Base-by-base conservation (phyloP, 2,113 vertebrate genomes). In the Mungos mungo region DNA sequence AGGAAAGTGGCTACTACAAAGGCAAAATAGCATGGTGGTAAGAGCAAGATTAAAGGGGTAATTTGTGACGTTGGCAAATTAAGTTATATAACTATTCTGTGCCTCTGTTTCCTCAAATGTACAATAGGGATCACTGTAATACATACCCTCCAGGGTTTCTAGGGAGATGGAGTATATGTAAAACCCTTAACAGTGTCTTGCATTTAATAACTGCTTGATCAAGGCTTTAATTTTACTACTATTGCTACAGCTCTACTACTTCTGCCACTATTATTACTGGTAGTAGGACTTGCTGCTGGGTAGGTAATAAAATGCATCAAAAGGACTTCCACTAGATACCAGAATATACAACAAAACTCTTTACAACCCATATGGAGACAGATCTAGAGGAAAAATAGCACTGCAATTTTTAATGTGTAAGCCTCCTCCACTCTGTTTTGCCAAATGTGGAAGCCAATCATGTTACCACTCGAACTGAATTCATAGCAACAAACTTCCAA, bases 31-130 rank as follows among this genome's bases (percentile, higher is more conserved):
- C 41, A 72, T 3, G 50, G 52, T 68, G 74, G 63, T 16, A 74
- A 25, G 47, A 50, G n/a, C 16, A 68, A 85, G 54, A 69, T 16
- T 41, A 11, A 38, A n/a, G 12, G 72, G 18, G 60, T 94, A 82
- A 86, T 60, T 0, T 60, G 33, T 88, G 19, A 76, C 18, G 11
- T 31, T 31, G 31, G 15, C 45, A 90, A 77, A 15, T 45, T 57
- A 47, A 85, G 57, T 65, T 74, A 69, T 10, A 23, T 10, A 92
- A 74, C 60, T 4, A 50, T 35, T n/a, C 50, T 12, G 19, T 74
- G 29, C 54, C 94, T 96, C 57, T 7, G 69, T 96, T 89, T 93
- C 90, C 90, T 84, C 38, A 63, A 68, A 15, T 90, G 29, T 23
- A 88, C 77, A 96, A 84, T 10, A 85, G 63, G 35, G 41, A 50